Base-by-base conservation (phyloP, 2,888 invertebrate species). In the Agonopterix subpropinquella region DNA sequence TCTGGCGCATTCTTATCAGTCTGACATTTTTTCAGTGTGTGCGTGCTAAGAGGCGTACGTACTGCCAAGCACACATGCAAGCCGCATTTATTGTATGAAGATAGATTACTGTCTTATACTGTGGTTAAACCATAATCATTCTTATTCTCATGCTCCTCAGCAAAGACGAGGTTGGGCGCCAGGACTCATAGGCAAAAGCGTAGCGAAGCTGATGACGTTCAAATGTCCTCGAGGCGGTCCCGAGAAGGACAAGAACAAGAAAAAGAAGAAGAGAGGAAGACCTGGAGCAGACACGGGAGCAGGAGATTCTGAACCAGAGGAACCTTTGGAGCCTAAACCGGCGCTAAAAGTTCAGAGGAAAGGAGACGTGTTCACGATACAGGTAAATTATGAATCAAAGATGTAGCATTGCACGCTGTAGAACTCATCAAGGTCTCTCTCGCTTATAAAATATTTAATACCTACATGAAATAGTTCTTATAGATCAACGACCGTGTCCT, bases 331-430 rank as follows among this genome's bases (percentile, higher is more conserved):
- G n/a, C 90, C 91, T 0, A 91, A 91, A 59, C 92, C 93, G 1
- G 90, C 93, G 0, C 70, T 93, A 10, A 90, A 90, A 52, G 90
- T 93, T 4, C 90, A 91, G 58, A 92, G 92, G 62, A 91, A 91
- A 65, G 90, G 92, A 41, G 92, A 92, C 2, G 80, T 89, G 2
- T 92, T 91, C 62, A 89, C 90, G 28, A 92, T 93, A 56, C 92
- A 92, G 67, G 88, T 88, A 61, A 57, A 28, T 28, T 5, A 28
- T 28, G 5, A 28, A 28, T 5, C 28, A 28, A 28, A 5, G 18
- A 18, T 18, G 2, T 2, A 18, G 28, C 28, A 18, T 18, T 13
- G 13, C 13, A 1, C 13, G 13, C 2, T 13, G 1, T 13, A 13
- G 13, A 13, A 13, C 13, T 13, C 13, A 13, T 13, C 13, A 13